Base-by-base conservation (phyloP, 2,888 invertebrate genomes). In the Operophtera brumata region DNA sequence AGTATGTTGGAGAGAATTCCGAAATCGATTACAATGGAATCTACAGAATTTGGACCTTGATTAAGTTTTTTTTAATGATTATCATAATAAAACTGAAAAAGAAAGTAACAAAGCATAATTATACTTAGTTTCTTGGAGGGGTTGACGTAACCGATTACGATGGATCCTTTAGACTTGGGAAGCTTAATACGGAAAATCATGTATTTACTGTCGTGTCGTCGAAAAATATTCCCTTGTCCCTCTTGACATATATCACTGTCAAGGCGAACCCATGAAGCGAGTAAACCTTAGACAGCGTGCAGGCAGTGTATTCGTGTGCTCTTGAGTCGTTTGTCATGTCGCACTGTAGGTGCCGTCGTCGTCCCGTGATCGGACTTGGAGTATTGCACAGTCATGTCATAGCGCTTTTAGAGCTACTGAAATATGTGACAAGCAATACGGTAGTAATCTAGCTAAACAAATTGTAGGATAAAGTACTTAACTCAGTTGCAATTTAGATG, bases 301-400 rank as follows among this genome's bases (percentile, higher is more conserved):
- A 47, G 26, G 11, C 39, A 53, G 53, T 51, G 52, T 58, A 61
- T 59, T 59, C 53, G 58, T 63, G 61, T 57, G 60, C 56, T 42
- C 41, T 43, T 50, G 54, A 47, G 53, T 47, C 57, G 61, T 61
- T 63, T 57, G 57, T 63, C 61, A 63, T 61, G 63, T 59, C 47
- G 41, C 34, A n/a, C n/a, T 45, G 57, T 54, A 50, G 39, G 50
- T 42, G 46, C 20, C 39, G 32, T 46, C 47, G 35, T 47, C 30
- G 46, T 20, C 20, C 45, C 42, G 48, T 47, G 54, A 55, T 50
- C 49, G 41, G 50, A 51, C 53, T 59, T 58, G 42, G 40, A 8
- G n/a, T 34, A 50, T 49, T 39, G 49, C 47, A 52, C 41, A 48
- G 51, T 30, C 54, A 44, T 44, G 32, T 45, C 34, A 44, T 13